Base-by-base conservation (phyloP, 2,797 vertebrate species). In the Champsocephalus esox region DNA sequence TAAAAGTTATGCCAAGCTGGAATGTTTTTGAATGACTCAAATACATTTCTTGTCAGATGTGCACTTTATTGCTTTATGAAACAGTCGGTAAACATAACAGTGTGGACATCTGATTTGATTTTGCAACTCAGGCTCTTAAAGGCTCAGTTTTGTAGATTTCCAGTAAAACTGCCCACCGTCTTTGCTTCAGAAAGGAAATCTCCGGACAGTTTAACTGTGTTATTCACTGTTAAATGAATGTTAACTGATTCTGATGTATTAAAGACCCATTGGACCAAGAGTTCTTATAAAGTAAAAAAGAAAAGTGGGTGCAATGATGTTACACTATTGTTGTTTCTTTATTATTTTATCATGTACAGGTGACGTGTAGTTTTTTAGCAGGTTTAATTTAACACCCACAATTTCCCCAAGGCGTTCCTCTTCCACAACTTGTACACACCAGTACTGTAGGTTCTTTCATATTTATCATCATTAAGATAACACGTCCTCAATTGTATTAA, bases 41-140 rank as follows among this genome's bases (percentile, higher is more conserved):
- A 19, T 56, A 56, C 17, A 21, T 17, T 38, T 54, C 55, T 32
- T 34, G 62, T 72, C 49, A 41, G 16, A 55, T 70, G 28, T 28
- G 54, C 12, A 52, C 28, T 54, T 28, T n/a, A 17, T 41, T 41
- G 41, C 61, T 56, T 24, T 5, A 50, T 32, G 48, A 77, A 61
- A 80, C 69, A 71, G 73, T 72, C 66, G 66, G 66, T 70, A 34
- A 80, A 86, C 73, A 71, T 62, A 43, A 54, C 55, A 73, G 83
- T 69, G 68, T 86, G 77, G 66, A 80, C 80, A 84, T 80, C 55
- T 21, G 73, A 84, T 81, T 83, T 81, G 51, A 38, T 57, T 66
- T 72, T n/a, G 13, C 78, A 72, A 61, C 57, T 72, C 63, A 66
- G 79, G 73, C 54, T 61, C 69, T 80, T 78, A 85, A 82, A 83